A percentile compares a stretch with the other conserved stretches of the same genome.
Conservation (phyloP, 2,797 vertebrate species). For the Columba guinea region DNA sequence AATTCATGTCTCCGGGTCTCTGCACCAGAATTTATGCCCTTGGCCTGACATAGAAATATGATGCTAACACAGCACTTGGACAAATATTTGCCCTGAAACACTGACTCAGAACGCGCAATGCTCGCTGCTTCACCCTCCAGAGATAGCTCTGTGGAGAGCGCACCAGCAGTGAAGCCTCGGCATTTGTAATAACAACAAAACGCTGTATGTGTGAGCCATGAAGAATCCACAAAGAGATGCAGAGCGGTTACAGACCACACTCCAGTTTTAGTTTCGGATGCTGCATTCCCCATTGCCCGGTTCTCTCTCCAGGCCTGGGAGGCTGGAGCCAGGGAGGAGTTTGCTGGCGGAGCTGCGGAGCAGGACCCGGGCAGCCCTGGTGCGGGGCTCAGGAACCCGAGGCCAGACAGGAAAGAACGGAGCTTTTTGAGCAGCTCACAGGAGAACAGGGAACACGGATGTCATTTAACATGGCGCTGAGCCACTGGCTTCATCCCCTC, state of each 20-base stretch:
- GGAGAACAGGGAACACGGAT: not conserved
- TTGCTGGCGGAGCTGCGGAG: not conserved
- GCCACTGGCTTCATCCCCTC: not conserved
- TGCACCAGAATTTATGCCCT: not conserved
- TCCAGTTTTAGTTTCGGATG: not conserved
- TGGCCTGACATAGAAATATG: not conserved
- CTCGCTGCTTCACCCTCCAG: not conserved
- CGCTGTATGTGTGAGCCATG: fast-evolving
- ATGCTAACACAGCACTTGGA: not conserved
- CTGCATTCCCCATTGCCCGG: fast-evolving
- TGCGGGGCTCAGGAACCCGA: fast-evolving
- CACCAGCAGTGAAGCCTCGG: fast-evolving
- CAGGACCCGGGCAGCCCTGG: fast-evolving
- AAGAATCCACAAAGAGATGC: not conserved
- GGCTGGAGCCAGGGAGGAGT: too few relatives aligned
- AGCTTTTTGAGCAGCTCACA: not conserved
- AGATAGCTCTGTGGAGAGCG: not conserved
- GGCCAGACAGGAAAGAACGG: not conserved
- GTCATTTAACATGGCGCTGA: not conserved
- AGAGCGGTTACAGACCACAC: not conserved
- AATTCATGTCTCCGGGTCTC: not conserved
- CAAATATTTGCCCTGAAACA: not conserved
- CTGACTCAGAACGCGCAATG: not conserved
- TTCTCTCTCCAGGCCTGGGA: not conserved
- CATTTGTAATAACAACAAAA: not conserved